Base-by-base conservation (phyloP, 2,797 vertebrate genomes). In the Acanthurus lineatus region DNA sequence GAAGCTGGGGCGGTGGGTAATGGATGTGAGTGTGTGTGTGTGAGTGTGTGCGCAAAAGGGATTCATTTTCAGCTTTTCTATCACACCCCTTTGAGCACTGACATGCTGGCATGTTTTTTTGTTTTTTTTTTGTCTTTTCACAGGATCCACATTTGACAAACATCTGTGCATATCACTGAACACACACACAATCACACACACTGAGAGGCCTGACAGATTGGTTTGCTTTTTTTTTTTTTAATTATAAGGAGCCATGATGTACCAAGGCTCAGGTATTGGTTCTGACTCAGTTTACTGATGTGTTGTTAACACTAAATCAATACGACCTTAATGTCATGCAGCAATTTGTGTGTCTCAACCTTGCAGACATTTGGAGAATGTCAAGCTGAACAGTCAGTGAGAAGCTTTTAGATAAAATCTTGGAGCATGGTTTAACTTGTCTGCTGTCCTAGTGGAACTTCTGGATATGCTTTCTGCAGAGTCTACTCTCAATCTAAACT, bases 21-120 rank as follows among this genome's bases (percentile, higher is more conserved):
- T 89, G 80, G 78, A 70, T 88, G 80, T 74, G 86, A 19, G 84
- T 65, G 83, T 59, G 73, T 64, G 53, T 72, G 52, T 64, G 56
- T 69, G 65, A 69, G 85, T 85, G 66, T 74, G 49, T 58, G 77
- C 65, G 69, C 69, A 74, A 82, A 76, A 84, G 80, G 81, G 74
- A 91, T 87, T 89, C 45, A 76, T 90, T 90, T 92, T 81, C 83
- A 84, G 81, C 42, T 65, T 88, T 85, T 77, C 78, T 72, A 90
- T 86, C 86, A 89, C 84, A 86, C 86, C 82, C 76, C 78, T 86
- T 73, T 84, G 82, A 90, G 84, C 85, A 71, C 89, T 87, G 84
- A 90, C 83, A 82, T 86, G 71, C 82, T 84, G 85, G 82, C 68
- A 69, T 78, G 75, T 85, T 86, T 82, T 68, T 59, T 80, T 68